Base-by-base conservation (phyloP, 2,113 vertebrate species). In the Tetrao urogallus region DNA sequence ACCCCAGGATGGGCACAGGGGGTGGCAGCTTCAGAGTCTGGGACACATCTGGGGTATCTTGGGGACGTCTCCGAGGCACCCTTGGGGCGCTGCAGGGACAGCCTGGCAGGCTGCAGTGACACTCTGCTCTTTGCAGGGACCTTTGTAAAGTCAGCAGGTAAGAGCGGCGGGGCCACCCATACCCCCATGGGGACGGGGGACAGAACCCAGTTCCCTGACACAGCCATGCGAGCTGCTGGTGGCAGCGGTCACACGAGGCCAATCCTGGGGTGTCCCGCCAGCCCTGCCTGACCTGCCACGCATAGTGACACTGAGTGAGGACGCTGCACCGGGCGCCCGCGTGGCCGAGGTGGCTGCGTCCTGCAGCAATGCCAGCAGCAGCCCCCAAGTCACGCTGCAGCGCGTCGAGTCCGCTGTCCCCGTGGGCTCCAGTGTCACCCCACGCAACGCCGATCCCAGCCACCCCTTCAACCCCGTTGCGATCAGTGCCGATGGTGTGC, bases 221-320 rank as follows among this genome's bases (percentile, higher is more conserved):
- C 1, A 0, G 63, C 32, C 18, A 22, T 11, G 25, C 0, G 0
- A 74, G 52, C 48, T 1, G 1, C 25, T 2, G 1, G 57, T 65
- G 17, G 32, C 17, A 0, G 38, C 20, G n/a, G 19, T 66, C 9
- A 10, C 45, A 27, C 0, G 3, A 80, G 50, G 43, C 50, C 1
- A 5, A 32, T 52, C 1, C 25, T 0, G 70, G 15, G 47, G 3
- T 87, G 32, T 92, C 18, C 64, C 2, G 0, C 65, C 81, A 98
- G 97, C 38, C 6, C 78, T 97, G 48, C 56, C 45, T 11, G 78
- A 81, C 47, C 81, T 98, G 28, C 97, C 97, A 1, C 90, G 75
- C 8, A 70, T 81, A 22, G 88, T 97, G 52, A 40, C 88, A 18
- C 22, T 98, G 61, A 96, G 86, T 3, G 97, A 98, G 94, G 93